Evolutionary conservation across 2,888 invertebrate genomes (phyloP), one percentile per base, ranked within the genome.

Genomic region (Agrochola lychnidis): DNA sequence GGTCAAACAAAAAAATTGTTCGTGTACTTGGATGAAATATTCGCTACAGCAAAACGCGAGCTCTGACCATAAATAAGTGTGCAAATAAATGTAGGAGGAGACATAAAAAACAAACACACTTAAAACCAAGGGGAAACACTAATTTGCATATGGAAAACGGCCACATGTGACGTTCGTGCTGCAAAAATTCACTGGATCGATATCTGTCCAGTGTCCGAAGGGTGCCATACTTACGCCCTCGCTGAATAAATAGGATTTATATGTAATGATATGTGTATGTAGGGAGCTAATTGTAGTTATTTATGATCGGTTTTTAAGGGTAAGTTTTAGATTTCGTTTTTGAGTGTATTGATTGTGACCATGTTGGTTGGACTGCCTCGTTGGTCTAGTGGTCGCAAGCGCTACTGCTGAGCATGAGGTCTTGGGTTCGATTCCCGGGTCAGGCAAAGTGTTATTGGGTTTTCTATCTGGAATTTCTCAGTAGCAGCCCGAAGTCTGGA

Each of bases 91-190:
- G 79, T 87, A 71, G 82, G 76, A 84, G 81, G 82, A 92, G 93
- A 92, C 93, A 92, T 93, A 92, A 91, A 94, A 95, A 96, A 95
- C 95, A 95, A 96, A 95, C 94, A 94, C 90, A 93, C 92, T 94
- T 94, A 93, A 94, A 94, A 94, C 93, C 91, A 86, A 92, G 95
- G 95, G 95, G 92, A 87, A 88, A 93, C 93, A 92, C 91, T 94
- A 90, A 96, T 96, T 96, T 96, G 95, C 96, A 96, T 96, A 95
- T 93, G 95, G 94, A 94, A 94, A 94, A 93, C 89, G 90, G 92
- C 91, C 93, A 91, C 94, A 95, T 94, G 94, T 95, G 94, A 92
- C 94, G 89, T 87, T 87, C 84, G 79, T 87, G 84, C 85, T 84
- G 89, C 89, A 89, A 89, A 91, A 89, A 90, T 90, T 88, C 81